These are phyloP conservation scores for Cordylochernes scorpioides DNA, from an alignment of 2,888 invertebrate species.

Conservation along the genomic window DNA sequence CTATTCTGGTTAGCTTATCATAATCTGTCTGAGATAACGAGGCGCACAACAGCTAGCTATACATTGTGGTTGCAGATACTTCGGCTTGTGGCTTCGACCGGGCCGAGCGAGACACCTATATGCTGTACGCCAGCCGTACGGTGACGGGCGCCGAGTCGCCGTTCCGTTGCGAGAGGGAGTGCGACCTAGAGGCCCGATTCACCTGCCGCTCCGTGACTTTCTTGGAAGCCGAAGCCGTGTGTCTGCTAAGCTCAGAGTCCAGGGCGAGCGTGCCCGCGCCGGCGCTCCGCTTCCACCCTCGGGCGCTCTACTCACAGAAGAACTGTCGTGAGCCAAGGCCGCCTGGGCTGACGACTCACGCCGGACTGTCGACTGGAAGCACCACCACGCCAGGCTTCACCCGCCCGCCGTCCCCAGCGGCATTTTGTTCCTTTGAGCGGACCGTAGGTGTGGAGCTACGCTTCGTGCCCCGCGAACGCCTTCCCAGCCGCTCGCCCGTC, in stretches of 20 bases:
- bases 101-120: constrained; percentile 20
- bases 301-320: constrained; percentile 43
- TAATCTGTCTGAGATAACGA: no score
- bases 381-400: constrained; percentile 1
- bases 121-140: constrained; percentile 23
- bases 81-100: constrained; percentile 21
- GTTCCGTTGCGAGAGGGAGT: constrained; percentile 22
- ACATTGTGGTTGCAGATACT: constrained; percentile 4
- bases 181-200: constrained; percentile 23
- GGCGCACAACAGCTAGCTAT: neutral
- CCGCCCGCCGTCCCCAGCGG: constrained; percentile 1
- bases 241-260: constrained; percentile 52
- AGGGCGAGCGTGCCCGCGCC: constrained; percentile 13
- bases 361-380: neutral
- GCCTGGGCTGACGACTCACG: neutral
- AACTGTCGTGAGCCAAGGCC: constrained; percentile 19
- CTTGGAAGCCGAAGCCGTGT: constrained; percentile 21
- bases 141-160: constrained; percentile 16
- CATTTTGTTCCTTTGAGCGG: constrained; percentile 15
- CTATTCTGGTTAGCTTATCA: no score
- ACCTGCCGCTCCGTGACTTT: constrained; percentile 21
- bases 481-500: constrained; percentile 11
- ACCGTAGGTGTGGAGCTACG: constrained; percentile 10
- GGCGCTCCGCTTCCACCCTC: constrained; percentile 28
- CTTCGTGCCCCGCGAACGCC: constrained; percentile 12